These are phyloP conservation scores for Cydia splendana DNA, from an alignment of 1,140 invertebrate genomes.

Conservation along the genomic window DNA sequence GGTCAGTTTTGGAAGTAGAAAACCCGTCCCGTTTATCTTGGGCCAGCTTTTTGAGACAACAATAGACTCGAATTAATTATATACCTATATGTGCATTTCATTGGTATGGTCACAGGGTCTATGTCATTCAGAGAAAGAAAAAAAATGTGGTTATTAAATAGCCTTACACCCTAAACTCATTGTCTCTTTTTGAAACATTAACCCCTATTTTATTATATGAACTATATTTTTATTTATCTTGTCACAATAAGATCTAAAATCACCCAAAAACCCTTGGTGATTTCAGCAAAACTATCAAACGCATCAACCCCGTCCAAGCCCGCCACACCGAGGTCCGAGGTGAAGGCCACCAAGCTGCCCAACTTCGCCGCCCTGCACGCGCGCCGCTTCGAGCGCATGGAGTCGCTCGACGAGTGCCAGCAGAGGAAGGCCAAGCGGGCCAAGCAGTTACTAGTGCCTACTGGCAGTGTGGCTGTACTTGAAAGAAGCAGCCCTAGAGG, in stretches of 20 bases:
- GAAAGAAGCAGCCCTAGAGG: conserved; percentile 56
- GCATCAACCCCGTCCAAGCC: conserved; percentile 41
- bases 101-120: no score
- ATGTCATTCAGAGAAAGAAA: no score
- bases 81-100: no score
- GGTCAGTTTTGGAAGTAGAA: not conserved
- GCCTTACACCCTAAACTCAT: no score
- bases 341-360: conserved; percentile 76
- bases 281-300: conserved; percentile 57
- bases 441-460: conserved; percentile 64
- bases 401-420: conserved; percentile 63
- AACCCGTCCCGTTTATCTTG: no score
- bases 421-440: conserved; percentile 79
- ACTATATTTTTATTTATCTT: no score
- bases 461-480: conserved; percentile 25
- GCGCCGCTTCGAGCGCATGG: conserved; percentile 82
- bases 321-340: conserved; percentile 31
- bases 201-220: no score
- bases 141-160: no score
- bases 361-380: conserved; percentile 84
- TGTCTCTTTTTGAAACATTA: no score
- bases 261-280: not conserved
- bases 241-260: no score
- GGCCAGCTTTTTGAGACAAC: no score
- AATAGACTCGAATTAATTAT: no score